Base-by-base conservation (phyloP, 2,888 invertebrate species). In the Scaptomyza caliginosa region DNA sequence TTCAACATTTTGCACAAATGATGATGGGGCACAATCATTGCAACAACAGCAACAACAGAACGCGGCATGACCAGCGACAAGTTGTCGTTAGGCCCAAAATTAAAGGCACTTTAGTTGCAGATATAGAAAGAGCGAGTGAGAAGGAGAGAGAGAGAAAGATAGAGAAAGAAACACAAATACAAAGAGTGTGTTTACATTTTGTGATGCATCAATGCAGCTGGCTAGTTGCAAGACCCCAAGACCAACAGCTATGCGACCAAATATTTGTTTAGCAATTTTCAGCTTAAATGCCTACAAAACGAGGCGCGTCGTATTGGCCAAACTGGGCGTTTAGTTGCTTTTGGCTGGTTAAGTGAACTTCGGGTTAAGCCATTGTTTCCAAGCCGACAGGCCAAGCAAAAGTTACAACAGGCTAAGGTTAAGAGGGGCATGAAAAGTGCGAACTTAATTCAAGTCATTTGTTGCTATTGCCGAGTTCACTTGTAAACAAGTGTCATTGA, bases 241-340 rank as follows among this genome's bases (percentile, higher is more conserved):
- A 79, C 54, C 62, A 34, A 32, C 32, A 46, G 56, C 60, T 81
- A 74, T 73, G 86, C 64, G 16, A 8, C 16, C 11, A 88, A 89
- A 88, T 89, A 89, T 89, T 89, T 89, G 81, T 60, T 68, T 74
- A 78, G 80, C 85, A 82, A 89, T 88, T 88, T 88, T 88, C 89
- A 81, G 83, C 87, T 85, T 89, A 85, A 88, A 77, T 79, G 67
- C 81, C 74, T 67, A 55, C 38, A 77, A 70, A 54, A 51, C 30
- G 39, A 58, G 75, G 43, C 55, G 63, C 51, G 50, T 46, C 56
- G 19, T 50, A 60, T 52, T 56, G 54, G 36, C 13, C 46, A 69
- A 34, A 46, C 49, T 24, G 36, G 26, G 11, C n/a, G 28, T 17
- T 50, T 38, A 32, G 48, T 39, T 45, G 26, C 32, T 39, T 13